These are phyloP conservation scores for Lampris incognitus DNA, from an alignment of 2,113 vertebrate genomes.

Conservation along the genomic window DNA sequence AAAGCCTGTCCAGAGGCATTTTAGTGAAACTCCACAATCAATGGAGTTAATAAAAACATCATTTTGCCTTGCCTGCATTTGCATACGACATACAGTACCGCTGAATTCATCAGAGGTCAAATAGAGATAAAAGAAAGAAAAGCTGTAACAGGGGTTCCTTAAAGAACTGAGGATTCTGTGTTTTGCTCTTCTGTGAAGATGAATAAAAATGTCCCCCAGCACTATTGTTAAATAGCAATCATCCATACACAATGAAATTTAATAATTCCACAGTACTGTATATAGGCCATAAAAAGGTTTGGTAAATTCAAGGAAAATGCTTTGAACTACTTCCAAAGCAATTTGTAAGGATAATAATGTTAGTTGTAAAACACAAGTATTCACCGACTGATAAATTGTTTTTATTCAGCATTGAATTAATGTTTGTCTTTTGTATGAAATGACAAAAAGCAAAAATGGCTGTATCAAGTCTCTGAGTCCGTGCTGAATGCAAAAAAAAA, in stretches of 20 bases:
- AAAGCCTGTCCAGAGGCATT: slow-evolving; percentile 28
- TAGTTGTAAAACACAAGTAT: not conserved
- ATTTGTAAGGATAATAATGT: not conserved
- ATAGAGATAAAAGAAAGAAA: slow-evolving; percentile 2
- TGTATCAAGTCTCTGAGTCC: not conserved
- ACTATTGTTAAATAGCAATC: slow-evolving; percentile 1
- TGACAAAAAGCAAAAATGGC: not conserved
- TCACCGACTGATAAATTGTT: not conserved
- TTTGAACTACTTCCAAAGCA: not conserved
- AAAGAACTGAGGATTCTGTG: not conserved
- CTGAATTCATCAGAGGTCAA: slow-evolving; percentile 11
- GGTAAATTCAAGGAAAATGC: not conserved
- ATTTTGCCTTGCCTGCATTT: slow-evolving; percentile 3
- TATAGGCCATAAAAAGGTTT: not conserved
- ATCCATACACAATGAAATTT: not conserved
- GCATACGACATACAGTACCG: not conserved
- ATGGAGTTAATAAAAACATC: slow-evolving; percentile 21
- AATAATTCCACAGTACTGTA: no score
- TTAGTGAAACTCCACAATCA: slow-evolving; percentile 18
- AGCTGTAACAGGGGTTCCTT: not conserved
- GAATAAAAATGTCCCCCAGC: not conserved
- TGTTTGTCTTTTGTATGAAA: not conserved
- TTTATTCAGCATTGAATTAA: not conserved
- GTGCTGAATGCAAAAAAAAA: not conserved
- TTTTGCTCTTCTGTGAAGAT: slow-evolving; percentile 6